Percentiles rank a stretch among this genome's conserved stretches.
Conservation (phyloP, 1,140 invertebrate genomes). For the Euwallacea fornicatus region DNA sequence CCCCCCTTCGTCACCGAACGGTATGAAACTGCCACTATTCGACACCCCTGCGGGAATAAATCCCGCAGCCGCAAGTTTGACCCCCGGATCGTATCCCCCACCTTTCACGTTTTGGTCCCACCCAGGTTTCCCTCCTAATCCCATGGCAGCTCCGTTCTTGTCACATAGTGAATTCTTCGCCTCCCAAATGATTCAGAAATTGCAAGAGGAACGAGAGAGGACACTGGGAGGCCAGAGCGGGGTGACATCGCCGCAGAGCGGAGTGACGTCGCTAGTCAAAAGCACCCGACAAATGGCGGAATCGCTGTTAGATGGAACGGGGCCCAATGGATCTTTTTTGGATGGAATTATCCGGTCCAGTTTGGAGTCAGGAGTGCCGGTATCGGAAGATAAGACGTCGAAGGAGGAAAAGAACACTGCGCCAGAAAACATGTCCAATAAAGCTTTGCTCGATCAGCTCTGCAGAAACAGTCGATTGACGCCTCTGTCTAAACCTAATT, state of each 20-base stretch:
- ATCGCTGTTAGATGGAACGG: constrained; percentile 62
- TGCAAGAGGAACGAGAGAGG: constrained; percentile 65
- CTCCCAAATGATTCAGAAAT: constrained; percentile 76
- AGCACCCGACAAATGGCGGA: constrained; percentile 63
- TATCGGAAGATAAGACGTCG: constrained; percentile 44
- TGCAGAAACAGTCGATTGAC: constrained; percentile 64
- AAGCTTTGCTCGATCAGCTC: constrained; percentile 70
- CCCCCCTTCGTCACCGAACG: constrained; percentile 66
- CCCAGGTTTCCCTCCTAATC: constrained; percentile 56
- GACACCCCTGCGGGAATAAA: constrained; percentile 52
- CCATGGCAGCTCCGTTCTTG: constrained; percentile 57
- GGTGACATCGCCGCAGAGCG: constrained; percentile 41
- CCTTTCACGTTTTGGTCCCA: constrained; percentile 67
- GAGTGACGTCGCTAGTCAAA: constrained; percentile 55
- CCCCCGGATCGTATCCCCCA: constrained; percentile 55
- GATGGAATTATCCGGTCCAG: constrained; percentile 81
- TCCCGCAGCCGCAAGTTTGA: constrained; percentile 47
- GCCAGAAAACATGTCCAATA: constrained; percentile 60
- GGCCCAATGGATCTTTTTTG: constrained; percentile 70
- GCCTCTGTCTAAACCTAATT: constrained; percentile 56
- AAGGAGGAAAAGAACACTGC: constrained; percentile 52
- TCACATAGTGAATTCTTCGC: constrained; percentile 71
- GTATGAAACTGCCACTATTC: constrained; percentile 69
- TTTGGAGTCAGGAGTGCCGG: constrained; percentile 64
- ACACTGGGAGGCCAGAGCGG: constrained; percentile 41